Base-by-base conservation (phyloP, 2,797 vertebrate genomes). In the Heteromormyrus szaboi region DNA sequence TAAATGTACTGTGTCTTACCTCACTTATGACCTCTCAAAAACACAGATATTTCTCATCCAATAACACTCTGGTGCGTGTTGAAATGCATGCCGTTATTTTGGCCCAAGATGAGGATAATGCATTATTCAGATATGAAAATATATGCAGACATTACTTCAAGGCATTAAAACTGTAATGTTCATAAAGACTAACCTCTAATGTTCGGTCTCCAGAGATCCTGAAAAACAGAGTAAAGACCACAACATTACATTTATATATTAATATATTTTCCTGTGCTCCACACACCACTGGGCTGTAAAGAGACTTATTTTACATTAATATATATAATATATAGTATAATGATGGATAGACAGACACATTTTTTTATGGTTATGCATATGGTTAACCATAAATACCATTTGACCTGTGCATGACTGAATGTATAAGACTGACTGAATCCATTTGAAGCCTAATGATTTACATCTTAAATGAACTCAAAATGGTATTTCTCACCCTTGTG, bases 121-220 rank as follows among this genome's bases (percentile, higher is more conserved):
- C 65, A 72, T 72, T 37, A 72, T 72, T 72, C 65, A 72, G 25
- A 33, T 72, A 72, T 72, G 65, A 79, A 79, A 79, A 79, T 79
- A 44, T 79, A 41, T 41, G 72, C 72, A 41, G 37, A 79, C 72
- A 37, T 76, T 37, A 76, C 37, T 44, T 19, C 14, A 41, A 44
- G 72, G 72, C 33, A 79, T 41, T 41, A 17, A 37, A 5, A 44
- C 72, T 79, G 37, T 6, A 79, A 72, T 33, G 65, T 72, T 33
- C 65, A 72, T 72, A 72, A 72, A 72, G 25, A 33, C 65, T 33
- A 14, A 72, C 65, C 65, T 72, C 65, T 72, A 72, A 72, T 72
- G 65, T 33, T 68, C 33, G 62, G 62, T 68, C 62, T 68, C 68
- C 68, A 41, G 33, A 44, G 37, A 12, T 7, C 68, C 68, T 44